Evolutionary conservation across 2,888 invertebrate species (phyloP), one percentile per base, ranked within the genome.

Genomic region (Cynaeus angustus): DNA sequence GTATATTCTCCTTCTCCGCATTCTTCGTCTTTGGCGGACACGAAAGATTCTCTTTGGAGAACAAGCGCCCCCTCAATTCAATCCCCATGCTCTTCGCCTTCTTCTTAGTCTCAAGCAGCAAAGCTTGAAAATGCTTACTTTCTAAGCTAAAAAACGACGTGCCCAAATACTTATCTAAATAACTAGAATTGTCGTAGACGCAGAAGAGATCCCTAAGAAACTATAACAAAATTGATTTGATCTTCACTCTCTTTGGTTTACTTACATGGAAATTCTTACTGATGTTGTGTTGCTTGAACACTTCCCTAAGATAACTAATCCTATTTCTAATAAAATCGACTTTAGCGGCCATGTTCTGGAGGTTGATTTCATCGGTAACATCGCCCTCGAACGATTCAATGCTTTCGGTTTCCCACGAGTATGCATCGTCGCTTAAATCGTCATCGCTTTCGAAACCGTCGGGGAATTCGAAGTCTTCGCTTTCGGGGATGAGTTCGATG

Each of bases 181-280:
- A 94, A 76, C 95, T 91, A 80, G 94, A 95, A 82, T 95, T 94
- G 82, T 94, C 95, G 82, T 95, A 95, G 45, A 95, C 90, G 79
- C 91, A 90, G 68, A 96, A 85, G 46, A 96, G 86, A 84, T 94
- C 93, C 75, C 92, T 89, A 90, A 95, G 92, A 21, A 94, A 91
- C 90, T 85, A 84, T 67, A 87, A 86, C 67, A 75, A 66, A 33
- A 37, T 91, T 33, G 2, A 4, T 21, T 21, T 21, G 21, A 1
- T 30, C 6, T n/a, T n/a, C n/a, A 28, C 6, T n/a, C 37, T 37
- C 9, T 7, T 1, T n/a, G 9, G 37, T 37, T 41, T 9, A 53
- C 66, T 43, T n/a, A 66, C 66, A n/a, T 58, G 58, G 46, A 66
- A 66, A 43, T 59, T 66, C 21, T 59, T 55, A 13, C 12, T 59